phyloP scores from a whole-genome alignment of 1,140 invertebrate species.

The Pinna nobilis region DNA sequence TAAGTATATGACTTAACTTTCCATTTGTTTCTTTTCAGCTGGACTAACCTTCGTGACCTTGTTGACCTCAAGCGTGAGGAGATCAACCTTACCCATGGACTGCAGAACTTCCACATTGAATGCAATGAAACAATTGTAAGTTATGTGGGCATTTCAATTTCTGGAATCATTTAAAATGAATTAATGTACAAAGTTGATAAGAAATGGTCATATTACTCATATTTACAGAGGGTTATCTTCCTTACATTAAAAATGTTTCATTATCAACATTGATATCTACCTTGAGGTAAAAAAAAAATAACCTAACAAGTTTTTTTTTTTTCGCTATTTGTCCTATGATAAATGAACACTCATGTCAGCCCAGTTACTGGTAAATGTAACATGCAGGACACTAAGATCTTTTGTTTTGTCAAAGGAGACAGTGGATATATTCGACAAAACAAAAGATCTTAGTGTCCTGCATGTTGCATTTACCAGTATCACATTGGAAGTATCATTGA shows the following conservation, averaged over 20 bases:
- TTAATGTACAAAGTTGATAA: too few species aligned
- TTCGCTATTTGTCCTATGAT: too few species aligned
- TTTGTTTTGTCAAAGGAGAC: too few species aligned
- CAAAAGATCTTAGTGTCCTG: too few species aligned
- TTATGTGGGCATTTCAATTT: background rate
- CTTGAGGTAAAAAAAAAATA: background rate
- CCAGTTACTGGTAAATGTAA: too few species aligned
- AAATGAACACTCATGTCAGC: too few species aligned
- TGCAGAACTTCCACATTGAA: conserved; percentile 99
- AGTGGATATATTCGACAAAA: too few species aligned
- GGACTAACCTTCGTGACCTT: conserved; percentile 84
- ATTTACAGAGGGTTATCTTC: too few species aligned
- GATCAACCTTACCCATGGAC: conserved; percentile 95
- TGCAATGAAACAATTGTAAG: conserved; percentile 93
- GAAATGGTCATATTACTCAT: too few species aligned
- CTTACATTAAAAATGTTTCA: too few species aligned
- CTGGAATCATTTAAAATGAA: too few species aligned
- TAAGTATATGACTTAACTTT: background rate
- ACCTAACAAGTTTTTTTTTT: background rate
- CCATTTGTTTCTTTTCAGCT: conserved; percentile 71
- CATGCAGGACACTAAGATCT: too few species aligned
- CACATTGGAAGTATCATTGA: background rate
- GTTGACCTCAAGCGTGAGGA: conserved; percentile 96
- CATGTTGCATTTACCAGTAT: background rate
- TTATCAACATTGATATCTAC: background rate